These are phyloP conservation scores for Brachypodius melanocephalos DNA, from an alignment of 2,113 vertebrate genomes.

Conservation along the genomic window DNA sequence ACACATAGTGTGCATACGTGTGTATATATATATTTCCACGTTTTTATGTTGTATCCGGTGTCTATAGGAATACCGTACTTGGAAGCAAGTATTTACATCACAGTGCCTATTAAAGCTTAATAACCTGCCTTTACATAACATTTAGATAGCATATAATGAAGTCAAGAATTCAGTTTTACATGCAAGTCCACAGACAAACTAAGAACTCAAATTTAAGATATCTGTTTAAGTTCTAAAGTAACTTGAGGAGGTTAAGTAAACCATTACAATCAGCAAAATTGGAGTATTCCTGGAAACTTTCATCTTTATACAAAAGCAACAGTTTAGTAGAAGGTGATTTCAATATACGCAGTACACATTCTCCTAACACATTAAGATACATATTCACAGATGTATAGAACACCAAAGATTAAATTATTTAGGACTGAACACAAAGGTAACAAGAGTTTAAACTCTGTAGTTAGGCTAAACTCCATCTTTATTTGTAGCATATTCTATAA, in stretches of 20 bases:
- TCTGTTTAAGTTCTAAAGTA: neutral
- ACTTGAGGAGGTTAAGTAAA: neutral
- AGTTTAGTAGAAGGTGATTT: neutral
- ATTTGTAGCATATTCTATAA: neutral
- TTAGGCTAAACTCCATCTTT: neutral
- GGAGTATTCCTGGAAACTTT: neutral
- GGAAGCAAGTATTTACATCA: neutral
- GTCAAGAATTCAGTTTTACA: neutral
- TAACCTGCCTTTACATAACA: neutral
- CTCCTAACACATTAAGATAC: neutral
- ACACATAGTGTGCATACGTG: accelerated
- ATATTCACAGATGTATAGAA: neutral
- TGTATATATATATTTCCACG: accelerated
- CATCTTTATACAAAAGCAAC: neutral
- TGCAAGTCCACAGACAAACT: neutral
- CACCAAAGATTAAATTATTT: neutral
- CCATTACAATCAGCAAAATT: neutral
- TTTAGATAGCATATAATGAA: neutral
- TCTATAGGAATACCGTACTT: neutral
- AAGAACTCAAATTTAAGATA: neutral
- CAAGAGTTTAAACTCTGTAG: neutral
- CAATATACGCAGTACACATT: neutral
- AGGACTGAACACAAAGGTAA: neutral
- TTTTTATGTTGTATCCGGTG: neutral
- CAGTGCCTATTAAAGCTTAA: neutral